These are phyloP conservation scores for Cataglyphis hispanica DNA, from an alignment of 1,140 invertebrate genomes.

Conservation along the genomic window DNA sequence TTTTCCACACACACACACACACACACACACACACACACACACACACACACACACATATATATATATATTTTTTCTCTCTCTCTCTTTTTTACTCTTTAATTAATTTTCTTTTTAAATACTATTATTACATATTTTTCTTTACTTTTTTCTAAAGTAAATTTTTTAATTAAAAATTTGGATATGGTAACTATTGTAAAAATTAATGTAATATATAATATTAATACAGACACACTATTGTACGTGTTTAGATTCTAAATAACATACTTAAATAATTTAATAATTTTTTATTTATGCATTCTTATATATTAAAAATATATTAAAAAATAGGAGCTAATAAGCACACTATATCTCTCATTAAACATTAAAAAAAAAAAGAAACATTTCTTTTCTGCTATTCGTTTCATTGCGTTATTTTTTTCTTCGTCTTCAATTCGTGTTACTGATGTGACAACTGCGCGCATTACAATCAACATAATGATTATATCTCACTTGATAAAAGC, in stretches of 20 bases:
- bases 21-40: too few species aligned
- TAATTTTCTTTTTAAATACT: too few species aligned
- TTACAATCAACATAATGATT: not conserved
- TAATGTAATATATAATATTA: too few species aligned
- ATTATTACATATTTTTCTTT: too few species aligned
- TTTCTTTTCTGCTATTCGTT: not conserved
- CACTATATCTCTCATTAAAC: not conserved
- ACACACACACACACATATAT: too few species aligned
- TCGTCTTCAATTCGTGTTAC: constrained; percentile 8
- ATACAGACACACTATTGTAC: too few species aligned
- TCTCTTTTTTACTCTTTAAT: too few species aligned
- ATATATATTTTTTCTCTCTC: too few species aligned
- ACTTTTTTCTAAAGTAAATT: too few species aligned
- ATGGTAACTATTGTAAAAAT: too few species aligned
- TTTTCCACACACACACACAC: too few species aligned
- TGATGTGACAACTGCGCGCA: not conserved
- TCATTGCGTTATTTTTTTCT: not conserved
- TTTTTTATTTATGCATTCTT: not conserved
- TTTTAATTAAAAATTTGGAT: too few species aligned
- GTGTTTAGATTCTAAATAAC: not conserved
- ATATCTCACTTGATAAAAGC: not conserved
- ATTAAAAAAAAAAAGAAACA: not conserved
- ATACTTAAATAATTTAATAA: not conserved
- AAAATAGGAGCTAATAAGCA: not conserved
- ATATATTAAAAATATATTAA: constrained; percentile 8